phyloP scores from a whole-genome alignment of 2,113 vertebrate genomes.

The Neolamprologus kungweensis region DNA sequence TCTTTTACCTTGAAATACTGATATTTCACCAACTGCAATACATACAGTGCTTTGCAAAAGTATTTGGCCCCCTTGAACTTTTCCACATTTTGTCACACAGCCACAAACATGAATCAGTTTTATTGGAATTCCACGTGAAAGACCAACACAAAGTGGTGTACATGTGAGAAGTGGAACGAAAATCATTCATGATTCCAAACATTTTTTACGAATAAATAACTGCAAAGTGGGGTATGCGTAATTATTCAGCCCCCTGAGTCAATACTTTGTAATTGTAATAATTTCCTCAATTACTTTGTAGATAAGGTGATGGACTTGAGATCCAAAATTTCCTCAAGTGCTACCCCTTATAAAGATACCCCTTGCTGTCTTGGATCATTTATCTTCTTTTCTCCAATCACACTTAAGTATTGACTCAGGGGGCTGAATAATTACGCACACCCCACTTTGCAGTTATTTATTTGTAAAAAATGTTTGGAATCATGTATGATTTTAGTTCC shows the following conservation, averaged over 20 bases:
- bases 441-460: too few relatives aligned
- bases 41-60: too few relatives aligned
- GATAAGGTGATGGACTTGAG: not conserved
- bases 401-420: too few relatives aligned
- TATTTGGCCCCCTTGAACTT: too few relatives aligned
- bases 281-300: not conserved
- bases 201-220: not conserved
- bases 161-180: rapidly evolving
- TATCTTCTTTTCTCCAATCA: rapidly evolving
- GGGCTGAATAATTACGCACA: too few relatives aligned
- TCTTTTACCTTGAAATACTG: too few relatives aligned
- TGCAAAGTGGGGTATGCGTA: rapidly evolving
- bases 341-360: not conserved
- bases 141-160: not conserved
- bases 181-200: rapidly evolving
- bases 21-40: too few relatives aligned
- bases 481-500: too few relatives aligned
- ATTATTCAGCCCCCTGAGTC: not conserved
- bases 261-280: not conserved
- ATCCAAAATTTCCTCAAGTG: not conserved
- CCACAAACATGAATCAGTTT: rapidly evolving
- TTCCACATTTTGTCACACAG: too few relatives aligned
- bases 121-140: rapidly evolving
- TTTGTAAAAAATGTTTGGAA: too few relatives aligned
- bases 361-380: not conserved